Conservation (phyloP, 2,113 vertebrate genomes). For the Microcebus jonahi region DNA sequence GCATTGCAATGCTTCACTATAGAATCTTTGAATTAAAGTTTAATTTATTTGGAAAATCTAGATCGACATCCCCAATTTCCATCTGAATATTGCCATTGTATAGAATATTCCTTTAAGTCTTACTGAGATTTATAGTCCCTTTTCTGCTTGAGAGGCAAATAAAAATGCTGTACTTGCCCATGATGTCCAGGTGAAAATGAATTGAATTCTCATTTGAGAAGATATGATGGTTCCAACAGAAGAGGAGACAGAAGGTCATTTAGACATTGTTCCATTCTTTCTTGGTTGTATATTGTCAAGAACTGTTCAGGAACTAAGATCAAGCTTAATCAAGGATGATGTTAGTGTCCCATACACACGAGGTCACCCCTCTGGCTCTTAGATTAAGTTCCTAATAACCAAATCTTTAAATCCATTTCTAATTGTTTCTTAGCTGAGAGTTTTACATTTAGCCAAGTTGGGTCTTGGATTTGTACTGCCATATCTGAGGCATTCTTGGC, state of each 20-base stretch:
- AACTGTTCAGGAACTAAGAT: background rate
- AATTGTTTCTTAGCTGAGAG: background rate
- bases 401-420: background rate
- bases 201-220: background rate
- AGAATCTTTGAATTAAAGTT: slow-evolving; percentile 32
- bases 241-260: background rate
- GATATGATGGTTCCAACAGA: background rate
- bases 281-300: background rate
- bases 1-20: background rate
- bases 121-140: background rate
- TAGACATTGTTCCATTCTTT: background rate
- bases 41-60: slow-evolving; percentile 53
- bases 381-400: background rate
- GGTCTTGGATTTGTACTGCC: background rate
- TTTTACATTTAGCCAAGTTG: background rate
- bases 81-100: background rate
- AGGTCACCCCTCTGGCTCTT: background rate
- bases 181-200: background rate
- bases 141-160: background rate
- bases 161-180: background rate
- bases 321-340: background rate
- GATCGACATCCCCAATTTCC: background rate
- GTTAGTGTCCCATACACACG: background rate
- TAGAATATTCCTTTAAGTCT: background rate
- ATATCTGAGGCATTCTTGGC: background rate